Evolutionary conservation across 2,113 vertebrate species (phyloP).

Genomic region (Aix galericulata): DNA sequence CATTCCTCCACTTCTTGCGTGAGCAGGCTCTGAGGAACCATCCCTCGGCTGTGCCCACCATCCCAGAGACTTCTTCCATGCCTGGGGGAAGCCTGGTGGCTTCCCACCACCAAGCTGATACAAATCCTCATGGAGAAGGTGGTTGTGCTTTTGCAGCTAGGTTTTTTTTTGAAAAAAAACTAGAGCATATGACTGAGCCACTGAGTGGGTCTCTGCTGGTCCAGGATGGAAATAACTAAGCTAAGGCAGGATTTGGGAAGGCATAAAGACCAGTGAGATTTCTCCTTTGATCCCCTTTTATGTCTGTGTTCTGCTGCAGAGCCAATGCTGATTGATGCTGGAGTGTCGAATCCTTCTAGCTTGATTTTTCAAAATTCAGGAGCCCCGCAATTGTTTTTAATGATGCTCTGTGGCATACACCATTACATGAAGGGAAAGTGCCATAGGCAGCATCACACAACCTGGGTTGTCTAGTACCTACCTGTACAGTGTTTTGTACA

Average conservation of each 20-base stretch:
- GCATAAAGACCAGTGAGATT: background rate
- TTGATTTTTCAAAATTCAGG: background rate
- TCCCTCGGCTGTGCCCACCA: background rate
- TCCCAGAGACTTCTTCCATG: background rate
- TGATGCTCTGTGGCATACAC: background rate
- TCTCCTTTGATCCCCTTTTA: background rate
- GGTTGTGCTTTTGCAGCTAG: background rate
- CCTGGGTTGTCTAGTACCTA: background rate
- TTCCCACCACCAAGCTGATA: fast-evolving
- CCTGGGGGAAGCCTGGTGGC: background rate
- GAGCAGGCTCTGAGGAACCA: background rate
- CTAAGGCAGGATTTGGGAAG: background rate
- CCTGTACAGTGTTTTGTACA: slow-evolving; percentile 44
- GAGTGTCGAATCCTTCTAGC: background rate
- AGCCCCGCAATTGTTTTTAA: background rate
- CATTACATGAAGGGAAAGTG: background rate
- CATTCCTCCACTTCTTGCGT: background rate
- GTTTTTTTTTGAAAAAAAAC: background rate
- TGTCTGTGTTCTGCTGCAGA: background rate
- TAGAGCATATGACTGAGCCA: background rate
- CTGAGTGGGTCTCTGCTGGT: background rate
- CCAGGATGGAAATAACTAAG: background rate
- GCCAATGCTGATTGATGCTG: background rate
- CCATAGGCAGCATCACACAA: background rate
- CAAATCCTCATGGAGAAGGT: background rate